Conservation (phyloP, 2,888 invertebrate genomes). For the Orthonevra nobilis region DNA sequence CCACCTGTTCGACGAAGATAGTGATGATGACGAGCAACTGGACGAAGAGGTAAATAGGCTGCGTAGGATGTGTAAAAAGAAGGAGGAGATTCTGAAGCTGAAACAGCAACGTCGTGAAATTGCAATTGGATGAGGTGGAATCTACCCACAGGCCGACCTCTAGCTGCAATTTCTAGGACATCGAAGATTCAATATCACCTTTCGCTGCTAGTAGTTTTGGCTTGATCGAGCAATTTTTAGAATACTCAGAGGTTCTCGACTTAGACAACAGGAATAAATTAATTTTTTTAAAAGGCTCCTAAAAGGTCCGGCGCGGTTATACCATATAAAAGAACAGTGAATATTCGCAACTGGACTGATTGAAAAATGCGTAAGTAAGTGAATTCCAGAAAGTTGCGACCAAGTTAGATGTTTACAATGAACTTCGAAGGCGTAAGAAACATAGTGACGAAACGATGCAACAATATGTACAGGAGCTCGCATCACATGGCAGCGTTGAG, state of each 20-base stretch:
- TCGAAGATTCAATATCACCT: neutral
- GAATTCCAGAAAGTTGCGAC: slow-evolving; percentile 11
- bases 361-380: neutral
- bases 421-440: neutral
- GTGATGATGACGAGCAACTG: neutral
- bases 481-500: neutral
- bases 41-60: neutral
- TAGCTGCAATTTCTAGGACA: neutral
- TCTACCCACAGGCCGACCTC: neutral
- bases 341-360: neutral
- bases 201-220: neutral
- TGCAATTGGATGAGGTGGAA: neutral
- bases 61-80: neutral
- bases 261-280: slow-evolving; percentile 3
- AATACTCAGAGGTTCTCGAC: neutral
- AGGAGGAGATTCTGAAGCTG: neutral
- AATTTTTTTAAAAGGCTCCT: neutral
- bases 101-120: neutral
- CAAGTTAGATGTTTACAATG: slow-evolving; percentile 1
- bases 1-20: no score
- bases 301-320: slow-evolving; percentile 3
- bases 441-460: neutral
- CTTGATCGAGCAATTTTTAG: slow-evolving; percentile 5
- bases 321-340: slow-evolving; percentile 1
- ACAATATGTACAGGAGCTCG: slow-evolving; percentile 9